Conservation (phyloP, 1,140 invertebrate genomes). For the Paraescarpia echinospica region DNA sequence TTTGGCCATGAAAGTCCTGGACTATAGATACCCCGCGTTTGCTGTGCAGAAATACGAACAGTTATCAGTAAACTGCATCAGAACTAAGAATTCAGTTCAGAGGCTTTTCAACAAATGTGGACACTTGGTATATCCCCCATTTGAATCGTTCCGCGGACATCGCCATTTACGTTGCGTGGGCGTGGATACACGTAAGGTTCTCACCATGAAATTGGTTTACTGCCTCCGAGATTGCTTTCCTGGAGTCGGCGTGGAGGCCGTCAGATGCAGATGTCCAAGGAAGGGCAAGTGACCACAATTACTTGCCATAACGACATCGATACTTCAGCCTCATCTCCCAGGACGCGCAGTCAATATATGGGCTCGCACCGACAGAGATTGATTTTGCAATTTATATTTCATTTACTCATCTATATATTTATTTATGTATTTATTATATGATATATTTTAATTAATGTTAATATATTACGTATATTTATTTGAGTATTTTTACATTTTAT, state of each 20-base stretch:
- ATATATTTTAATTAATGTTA: no score
- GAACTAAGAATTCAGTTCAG: no score
- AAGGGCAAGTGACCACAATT: not conserved
- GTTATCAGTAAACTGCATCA: no score
- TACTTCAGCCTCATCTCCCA: not conserved
- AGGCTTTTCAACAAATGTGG: not conserved
- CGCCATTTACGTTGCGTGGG: not conserved
- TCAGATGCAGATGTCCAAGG: not conserved
- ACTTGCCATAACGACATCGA: not conserved
- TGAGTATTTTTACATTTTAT: no score
- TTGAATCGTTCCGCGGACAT: not conserved
- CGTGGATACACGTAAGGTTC: not conserved
- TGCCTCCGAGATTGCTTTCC: not conserved
- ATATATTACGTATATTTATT: no score
- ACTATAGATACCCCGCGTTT: no score
- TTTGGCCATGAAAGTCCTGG: no score
- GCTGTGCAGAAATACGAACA: no score
- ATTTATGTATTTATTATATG: no score
- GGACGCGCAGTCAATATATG: not conserved
- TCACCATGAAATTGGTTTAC: not conserved
- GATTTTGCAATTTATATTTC: no score
- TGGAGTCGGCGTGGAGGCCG: not conserved
- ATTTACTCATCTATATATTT: no score
- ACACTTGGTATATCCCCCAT: not conserved
- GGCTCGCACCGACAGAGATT: no score